phyloP scores from a whole-genome alignment of 1,140 invertebrate genomes.

The Maconellicoccus hirsutus region DNA sequence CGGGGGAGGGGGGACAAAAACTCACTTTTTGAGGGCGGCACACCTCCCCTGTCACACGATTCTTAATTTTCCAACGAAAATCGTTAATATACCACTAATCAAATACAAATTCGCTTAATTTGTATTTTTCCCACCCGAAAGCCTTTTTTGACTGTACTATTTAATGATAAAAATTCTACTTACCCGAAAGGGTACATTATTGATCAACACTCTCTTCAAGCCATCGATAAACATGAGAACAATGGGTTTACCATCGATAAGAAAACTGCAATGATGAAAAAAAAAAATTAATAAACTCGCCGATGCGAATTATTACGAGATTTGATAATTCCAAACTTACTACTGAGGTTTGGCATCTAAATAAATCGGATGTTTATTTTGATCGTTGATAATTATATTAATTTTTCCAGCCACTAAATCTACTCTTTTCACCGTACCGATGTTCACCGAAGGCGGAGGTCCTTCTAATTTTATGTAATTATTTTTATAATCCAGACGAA shows the following conservation, averaged over 20 bases:
- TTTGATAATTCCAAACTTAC: conserved; percentile 31
- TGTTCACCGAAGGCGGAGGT: conserved; percentile 72
- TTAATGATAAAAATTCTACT: conserved; percentile 21
- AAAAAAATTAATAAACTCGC: conserved; percentile 1
- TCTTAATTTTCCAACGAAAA: too few species aligned
- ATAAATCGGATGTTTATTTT: conserved; percentile 63
- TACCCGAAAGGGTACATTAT: conserved; percentile 67
- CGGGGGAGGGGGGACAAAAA: too few species aligned
- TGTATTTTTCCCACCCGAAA: too few species aligned
- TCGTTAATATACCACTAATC: too few species aligned
- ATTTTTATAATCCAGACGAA: conserved; percentile 68
- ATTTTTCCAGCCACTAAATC: conserved; percentile 73
- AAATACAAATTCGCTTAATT: too few species aligned
- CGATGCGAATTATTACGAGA: background rate
- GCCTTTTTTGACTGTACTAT: too few species aligned
- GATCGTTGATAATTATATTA: conserved; percentile 67
- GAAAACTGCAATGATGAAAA: conserved; percentile 40
- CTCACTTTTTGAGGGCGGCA: too few species aligned
- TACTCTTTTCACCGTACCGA: conserved; percentile 51
- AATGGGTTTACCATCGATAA: conserved; percentile 59
- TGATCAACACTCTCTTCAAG: conserved; percentile 62
- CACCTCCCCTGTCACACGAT: too few species aligned
- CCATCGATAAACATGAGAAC: conserved; percentile 68
- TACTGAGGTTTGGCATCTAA: conserved; percentile 76
- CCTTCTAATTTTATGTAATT: conserved; percentile 69